Conservation (phyloP, 2,888 invertebrate genomes). For the Cheilosia impressa region DNA sequence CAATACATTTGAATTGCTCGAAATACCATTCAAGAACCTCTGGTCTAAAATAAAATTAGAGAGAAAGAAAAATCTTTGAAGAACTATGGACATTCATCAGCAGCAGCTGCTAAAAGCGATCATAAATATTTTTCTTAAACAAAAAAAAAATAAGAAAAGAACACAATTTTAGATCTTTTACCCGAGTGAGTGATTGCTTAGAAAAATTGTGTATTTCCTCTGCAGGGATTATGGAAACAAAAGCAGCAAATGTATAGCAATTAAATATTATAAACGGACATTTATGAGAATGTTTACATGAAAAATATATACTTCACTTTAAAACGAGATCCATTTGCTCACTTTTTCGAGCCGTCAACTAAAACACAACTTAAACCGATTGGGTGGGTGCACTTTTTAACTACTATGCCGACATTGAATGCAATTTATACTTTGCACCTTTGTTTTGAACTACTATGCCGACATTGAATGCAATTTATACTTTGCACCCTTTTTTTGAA, state of each 20-base stretch:
- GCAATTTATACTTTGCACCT: too few species aligned
- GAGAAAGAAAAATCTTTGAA: neutral
- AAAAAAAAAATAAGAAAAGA: neutral
- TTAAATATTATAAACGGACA: too few species aligned
- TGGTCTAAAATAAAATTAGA: constrained; percentile 9
- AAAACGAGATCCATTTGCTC: too few species aligned
- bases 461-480: too few species aligned
- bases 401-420: too few species aligned
- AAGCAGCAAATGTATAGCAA: neutral
- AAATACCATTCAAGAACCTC: neutral
- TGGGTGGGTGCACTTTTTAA: too few species aligned
- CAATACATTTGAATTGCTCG: neutral
- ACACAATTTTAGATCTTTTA: neutral
- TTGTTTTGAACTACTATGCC: too few species aligned
- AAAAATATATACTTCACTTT: too few species aligned
- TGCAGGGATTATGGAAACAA: constrained; percentile 1
- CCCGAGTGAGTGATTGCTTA: neutral
- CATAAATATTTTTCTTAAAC: constrained; percentile 11
- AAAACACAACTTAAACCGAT: too few species aligned
- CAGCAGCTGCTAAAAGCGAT: constrained; percentile 22
- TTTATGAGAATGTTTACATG: too few species aligned
- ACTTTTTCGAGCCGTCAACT: too few species aligned
- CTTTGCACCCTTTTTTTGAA: too few species aligned
- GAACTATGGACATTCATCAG: constrained; percentile 13
- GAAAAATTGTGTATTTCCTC: neutral